Percentiles rank a stretch among this genome's conserved stretches.
Evolutionary conservation across 2,888 invertebrate species (phyloP).

Genomic region (Lydus trimaculatus): DNA sequence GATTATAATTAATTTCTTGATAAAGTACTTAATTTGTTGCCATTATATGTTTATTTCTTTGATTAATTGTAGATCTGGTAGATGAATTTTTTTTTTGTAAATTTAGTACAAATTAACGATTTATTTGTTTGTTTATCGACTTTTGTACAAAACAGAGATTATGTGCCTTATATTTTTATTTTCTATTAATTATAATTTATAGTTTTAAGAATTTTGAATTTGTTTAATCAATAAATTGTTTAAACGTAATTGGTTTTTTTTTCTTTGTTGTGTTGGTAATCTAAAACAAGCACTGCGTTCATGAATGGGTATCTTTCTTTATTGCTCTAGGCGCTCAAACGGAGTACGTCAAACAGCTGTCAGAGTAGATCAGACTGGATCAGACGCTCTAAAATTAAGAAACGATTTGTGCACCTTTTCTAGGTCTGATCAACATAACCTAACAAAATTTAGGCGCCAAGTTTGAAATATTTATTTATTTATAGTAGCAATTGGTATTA

Average conservation of each 20-base stretch:
- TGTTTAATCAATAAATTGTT: background rate
- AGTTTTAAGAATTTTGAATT: background rate
- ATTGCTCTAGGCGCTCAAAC: too few species aligned
- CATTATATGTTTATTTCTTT: background rate
- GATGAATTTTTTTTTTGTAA: background rate
- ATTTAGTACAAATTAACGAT: background rate
- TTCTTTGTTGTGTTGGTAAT: too few species aligned
- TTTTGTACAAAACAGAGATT: background rate
- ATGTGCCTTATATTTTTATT: background rate
- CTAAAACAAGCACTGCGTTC: too few species aligned
- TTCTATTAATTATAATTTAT: background rate
- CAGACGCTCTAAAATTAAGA: too few species aligned
- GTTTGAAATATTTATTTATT: too few species aligned
- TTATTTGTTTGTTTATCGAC: background rate
- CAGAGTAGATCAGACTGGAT: too few species aligned
- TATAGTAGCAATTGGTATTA: too few species aligned
- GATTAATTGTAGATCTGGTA: background rate
- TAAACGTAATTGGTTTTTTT: background rate
- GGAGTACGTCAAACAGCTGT: too few species aligned
- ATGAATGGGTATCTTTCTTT: too few species aligned
- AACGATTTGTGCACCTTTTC: too few species aligned
- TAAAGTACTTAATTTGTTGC: background rate
- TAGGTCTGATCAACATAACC: too few species aligned
- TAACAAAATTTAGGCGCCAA: too few species aligned
- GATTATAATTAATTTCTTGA: background rate